Conservation (phyloP, 2,888 invertebrate genomes). For the Apoda limacodes region DNA sequence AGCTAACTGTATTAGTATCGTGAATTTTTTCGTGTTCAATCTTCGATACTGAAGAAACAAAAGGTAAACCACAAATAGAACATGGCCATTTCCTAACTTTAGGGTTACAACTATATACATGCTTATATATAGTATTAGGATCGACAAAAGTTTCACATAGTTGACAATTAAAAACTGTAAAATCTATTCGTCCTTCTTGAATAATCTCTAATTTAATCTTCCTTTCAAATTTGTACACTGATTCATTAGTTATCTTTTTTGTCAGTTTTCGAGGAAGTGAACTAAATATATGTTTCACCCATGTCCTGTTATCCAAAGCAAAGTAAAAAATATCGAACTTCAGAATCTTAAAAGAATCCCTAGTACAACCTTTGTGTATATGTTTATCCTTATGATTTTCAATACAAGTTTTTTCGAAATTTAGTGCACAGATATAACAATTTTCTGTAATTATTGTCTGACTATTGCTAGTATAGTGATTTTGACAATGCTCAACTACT, state of each 20-base stretch:
- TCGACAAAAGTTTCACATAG: constrained; percentile 36
- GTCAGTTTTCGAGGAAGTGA: constrained; percentile 23
- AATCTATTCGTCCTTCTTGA: constrained; percentile 30
- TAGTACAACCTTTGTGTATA: constrained; percentile 12
- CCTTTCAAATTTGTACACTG: constrained; percentile 40
- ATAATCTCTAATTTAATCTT: constrained; percentile 39
- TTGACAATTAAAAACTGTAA: constrained; percentile 39
- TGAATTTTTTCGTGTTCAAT: constrained; percentile 36
- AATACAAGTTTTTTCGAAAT: constrained; percentile 25
- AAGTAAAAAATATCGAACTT: constrained; percentile 40
- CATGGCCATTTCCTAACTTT: constrained; percentile 32
- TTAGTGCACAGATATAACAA: constrained; percentile 29
- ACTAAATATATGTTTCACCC: constrained; percentile 40
- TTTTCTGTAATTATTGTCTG: constrained; percentile 16
- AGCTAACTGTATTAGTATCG: constrained; percentile 14
- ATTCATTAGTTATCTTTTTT: constrained; percentile 27
- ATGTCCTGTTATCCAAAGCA: constrained; percentile 29
- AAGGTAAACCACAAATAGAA: constrained; percentile 33
- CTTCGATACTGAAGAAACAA: constrained; percentile 26
- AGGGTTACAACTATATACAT: constrained; percentile 28
- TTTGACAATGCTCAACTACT: constrained; percentile 44
- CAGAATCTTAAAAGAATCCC: constrained; percentile 21
- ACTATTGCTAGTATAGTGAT: constrained; percentile 27
- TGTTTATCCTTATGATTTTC: constrained; percentile 27
- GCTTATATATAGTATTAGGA: constrained; percentile 27